phyloP scores from a whole-genome alignment of 2,888 invertebrate species.

The Clistopyga incitator region DNA sequence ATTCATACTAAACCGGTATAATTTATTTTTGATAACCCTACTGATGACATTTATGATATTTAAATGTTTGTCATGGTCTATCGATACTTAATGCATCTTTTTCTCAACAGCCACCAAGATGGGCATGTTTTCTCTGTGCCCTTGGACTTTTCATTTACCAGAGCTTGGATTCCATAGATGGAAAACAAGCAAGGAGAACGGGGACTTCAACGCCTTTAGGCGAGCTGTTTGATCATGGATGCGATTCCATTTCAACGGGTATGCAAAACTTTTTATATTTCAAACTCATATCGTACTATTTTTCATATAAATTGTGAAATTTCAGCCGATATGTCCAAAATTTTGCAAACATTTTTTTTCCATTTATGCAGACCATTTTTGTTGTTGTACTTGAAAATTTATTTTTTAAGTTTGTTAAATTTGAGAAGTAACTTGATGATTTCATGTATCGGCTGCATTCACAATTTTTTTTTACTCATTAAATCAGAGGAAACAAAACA shows the following conservation, averaged over 20 bases:
- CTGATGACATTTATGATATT: too few species aligned
- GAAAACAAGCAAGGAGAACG: conserved; percentile 98
- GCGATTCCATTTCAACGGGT: conserved; percentile 98
- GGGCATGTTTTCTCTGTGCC: conserved; percentile 96
- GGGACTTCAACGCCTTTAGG: conserved; percentile 96
- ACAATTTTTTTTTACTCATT: too few species aligned
- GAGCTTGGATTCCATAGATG: conserved; percentile 99
- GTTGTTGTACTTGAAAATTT: too few species aligned
- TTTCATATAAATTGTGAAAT: not conserved
- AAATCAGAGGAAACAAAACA: too few species aligned
- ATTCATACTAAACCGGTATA: too few species aligned
- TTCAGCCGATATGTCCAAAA: not conserved
- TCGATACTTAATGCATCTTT: not conserved
- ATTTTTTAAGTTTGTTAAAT: too few species aligned
- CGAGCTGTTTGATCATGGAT: conserved; percentile 99
- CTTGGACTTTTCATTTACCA: conserved; percentile 98
- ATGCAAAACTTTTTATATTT: conserved; percentile 41
- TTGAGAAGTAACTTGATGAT: too few species aligned
- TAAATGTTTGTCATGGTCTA: too few species aligned
- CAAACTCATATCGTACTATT: not conserved
- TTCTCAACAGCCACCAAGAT: conserved; percentile 90
- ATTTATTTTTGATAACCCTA: too few species aligned
- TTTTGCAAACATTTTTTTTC: too few species aligned
- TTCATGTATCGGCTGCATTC: too few species aligned
- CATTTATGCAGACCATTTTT: too few species aligned